Evolutionary conservation across 2,113 vertebrate species (phyloP), one percentile per base, ranked within the genome.

Genomic region (Eonycteris spelaea): DNA sequence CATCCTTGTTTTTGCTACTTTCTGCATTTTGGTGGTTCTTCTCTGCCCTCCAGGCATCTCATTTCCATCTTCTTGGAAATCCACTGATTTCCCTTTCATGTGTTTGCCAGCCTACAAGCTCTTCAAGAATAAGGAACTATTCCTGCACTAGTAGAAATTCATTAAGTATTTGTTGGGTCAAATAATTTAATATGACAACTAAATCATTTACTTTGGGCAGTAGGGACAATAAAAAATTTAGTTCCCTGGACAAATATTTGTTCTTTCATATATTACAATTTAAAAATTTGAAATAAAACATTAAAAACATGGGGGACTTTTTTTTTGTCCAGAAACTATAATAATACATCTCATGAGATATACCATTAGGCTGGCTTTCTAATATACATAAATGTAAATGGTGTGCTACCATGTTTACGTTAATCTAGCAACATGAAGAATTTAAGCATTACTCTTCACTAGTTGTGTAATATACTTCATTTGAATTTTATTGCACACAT

Each of bases 251-350:
- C 33, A 93, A 84, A 65, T 74, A 80, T 59, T 43, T 84, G 13
- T 84, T 74, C 30, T 51, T 91, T 70, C 43, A 61, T 70, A 77
- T 86, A 71, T 55, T 89, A 79, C 0, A 75, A 75, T 63, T 71
- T 45, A 82, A 93, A 97, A 35, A 35, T 78, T 68, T 79, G 79
- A 91, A 96, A 2, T 77, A 63, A 63, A 57, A 90, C 45, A 74
- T 88, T n/a, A 82, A 21, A 91, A 91, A 82, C 21, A 48, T 21
- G 59, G 38, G 9, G 22, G 21, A 18, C 48, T 28, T 90, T n/a
- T 28, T 90, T n/a, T 73, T 57, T 43, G 28, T 73, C 22, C 70
- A 61, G 53, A 57, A 51, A 14, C 4, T 85, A 4, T 55, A 7
- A 38, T 79, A 71, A 26, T 53, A 86, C 6, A 35, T 87, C 26